Conservation (phyloP, 2,113 vertebrate genomes). For the Paradoxurus hermaphroditus region DNA sequence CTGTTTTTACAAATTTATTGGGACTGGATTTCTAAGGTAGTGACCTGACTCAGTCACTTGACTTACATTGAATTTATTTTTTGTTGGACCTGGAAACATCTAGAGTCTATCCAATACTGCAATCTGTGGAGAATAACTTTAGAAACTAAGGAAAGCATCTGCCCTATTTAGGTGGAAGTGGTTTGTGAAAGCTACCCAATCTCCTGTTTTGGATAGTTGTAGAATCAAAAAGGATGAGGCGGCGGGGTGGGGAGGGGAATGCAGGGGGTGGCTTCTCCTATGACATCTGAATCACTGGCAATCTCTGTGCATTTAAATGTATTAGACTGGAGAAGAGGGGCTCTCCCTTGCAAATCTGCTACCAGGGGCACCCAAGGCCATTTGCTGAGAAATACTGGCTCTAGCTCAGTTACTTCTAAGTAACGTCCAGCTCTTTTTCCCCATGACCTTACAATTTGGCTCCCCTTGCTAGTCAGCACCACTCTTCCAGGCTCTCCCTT, state of each 20-base stretch:
- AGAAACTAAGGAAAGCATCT: neutral
- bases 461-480: neutral
- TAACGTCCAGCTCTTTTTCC: slow-evolving; percentile 15
- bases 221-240: no score
- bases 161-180: neutral
- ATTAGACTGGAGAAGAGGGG: neutral
- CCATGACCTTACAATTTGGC: slow-evolving; percentile 47
- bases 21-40: neutral
- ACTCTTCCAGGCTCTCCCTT: neutral
- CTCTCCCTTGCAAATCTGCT: neutral
- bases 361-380: neutral
- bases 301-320: neutral
- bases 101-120: neutral
- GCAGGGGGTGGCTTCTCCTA: neutral
- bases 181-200: neutral
- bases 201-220: neutral
- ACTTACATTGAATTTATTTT: neutral
- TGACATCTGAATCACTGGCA: neutral
- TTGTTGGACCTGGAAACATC: neutral
- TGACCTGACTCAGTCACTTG: neutral
- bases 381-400: slow-evolving; percentile 19
- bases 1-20: neutral
- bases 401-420: neutral
- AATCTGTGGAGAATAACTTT: neutral
- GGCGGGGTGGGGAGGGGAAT: rapidly evolving